Percentiles rank a stretch among this genome's conserved stretches.
Conservation (phyloP, 2,797 vertebrate genomes). For the Thalassophryne amazonica region DNA sequence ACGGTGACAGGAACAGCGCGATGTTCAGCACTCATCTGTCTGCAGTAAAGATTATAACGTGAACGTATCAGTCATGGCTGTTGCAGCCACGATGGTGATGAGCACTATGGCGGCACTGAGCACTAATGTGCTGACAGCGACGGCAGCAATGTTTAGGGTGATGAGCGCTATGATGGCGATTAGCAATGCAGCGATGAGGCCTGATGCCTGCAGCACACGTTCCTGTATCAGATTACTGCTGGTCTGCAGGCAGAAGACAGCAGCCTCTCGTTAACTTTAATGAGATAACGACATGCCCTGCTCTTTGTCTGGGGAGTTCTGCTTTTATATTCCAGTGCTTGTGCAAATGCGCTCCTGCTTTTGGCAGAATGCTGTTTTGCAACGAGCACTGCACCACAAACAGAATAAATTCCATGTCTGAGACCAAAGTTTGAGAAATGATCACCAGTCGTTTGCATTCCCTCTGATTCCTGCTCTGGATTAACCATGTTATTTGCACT, state of each 20-base stretch:
- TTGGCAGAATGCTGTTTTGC: constrained; percentile 21
- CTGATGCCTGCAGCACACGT: constrained; percentile 18
- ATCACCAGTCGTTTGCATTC: constrained; percentile 54
- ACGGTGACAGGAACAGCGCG: constrained; percentile 50
- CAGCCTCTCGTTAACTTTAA: constrained; percentile 73
- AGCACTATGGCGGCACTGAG: constrained; percentile 9
- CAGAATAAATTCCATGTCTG: constrained; percentile 25
- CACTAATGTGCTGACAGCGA: not conserved
- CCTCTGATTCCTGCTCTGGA: constrained; percentile 37
- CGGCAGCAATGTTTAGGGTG: not conserved
- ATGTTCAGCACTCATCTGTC: constrained; percentile 14
- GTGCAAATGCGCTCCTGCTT: constrained; percentile 2
- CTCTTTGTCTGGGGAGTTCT: constrained; percentile 63
- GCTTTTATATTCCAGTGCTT: constrained; percentile 28
- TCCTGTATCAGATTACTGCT: constrained; percentile 46
- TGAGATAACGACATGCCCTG: constrained; percentile 71
- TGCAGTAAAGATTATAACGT: constrained; percentile 1
- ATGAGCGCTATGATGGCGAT: constrained; percentile 14
- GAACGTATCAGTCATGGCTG: constrained; percentile 17
- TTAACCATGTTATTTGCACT: constrained; percentile 26
- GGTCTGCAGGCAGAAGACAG: constrained; percentile 61
- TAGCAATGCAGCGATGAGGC: constrained; percentile 17
- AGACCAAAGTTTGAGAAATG: constrained; percentile 38
- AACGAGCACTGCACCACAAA: constrained; percentile 34
- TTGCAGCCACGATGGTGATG: not conserved